Evolutionary conservation across 2,888 invertebrate species (phyloP).

Genomic region (Habroteleia sp.): DNA sequence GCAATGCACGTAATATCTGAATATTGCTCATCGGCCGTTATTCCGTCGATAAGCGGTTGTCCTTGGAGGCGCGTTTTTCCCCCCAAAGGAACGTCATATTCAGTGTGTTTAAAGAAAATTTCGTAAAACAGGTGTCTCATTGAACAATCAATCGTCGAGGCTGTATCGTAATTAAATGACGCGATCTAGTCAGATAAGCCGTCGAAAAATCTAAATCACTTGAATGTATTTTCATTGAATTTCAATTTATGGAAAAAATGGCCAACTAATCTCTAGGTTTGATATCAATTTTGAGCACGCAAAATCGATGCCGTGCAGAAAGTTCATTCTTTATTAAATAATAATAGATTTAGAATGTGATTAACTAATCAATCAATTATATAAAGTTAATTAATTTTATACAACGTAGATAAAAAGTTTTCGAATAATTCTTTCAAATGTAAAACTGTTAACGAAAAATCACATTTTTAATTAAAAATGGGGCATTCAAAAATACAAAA

Average conservation of each 20-base stretch:
- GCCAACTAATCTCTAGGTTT: slow-evolving; percentile 23
- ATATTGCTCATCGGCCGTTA: slow-evolving; percentile 64
- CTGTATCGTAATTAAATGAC: slow-evolving; percentile 62
- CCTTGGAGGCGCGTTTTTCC: slow-evolving; percentile 51
- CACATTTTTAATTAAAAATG: too few relatives aligned
- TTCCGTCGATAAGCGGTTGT: slow-evolving; percentile 63
- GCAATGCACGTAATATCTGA: slow-evolving; percentile 57
- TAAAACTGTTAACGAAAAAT: too few relatives aligned
- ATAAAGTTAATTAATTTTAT: too few relatives aligned
- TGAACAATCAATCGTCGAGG: slow-evolving; percentile 61
- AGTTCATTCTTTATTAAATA: too few relatives aligned
- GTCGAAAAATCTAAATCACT: slow-evolving; percentile 60
- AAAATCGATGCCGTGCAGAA: slow-evolving; percentile 26
- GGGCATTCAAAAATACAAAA: too few relatives aligned
- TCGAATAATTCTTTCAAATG: too few relatives aligned
- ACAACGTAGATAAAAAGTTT: too few relatives aligned
- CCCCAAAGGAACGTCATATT: slow-evolving; percentile 55
- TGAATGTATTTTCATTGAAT: slow-evolving; percentile 63
- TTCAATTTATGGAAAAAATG: slow-evolving; percentile 44
- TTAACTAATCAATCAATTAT: too few relatives aligned
- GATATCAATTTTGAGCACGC: slow-evolving; percentile 29
- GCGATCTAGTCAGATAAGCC: slow-evolving; percentile 61
- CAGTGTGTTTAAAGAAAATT: slow-evolving; percentile 61
- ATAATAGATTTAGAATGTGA: too few relatives aligned
- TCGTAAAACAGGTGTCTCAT: slow-evolving; percentile 63